Evolutionary conservation across 2,113 vertebrate species (phyloP).

Genomic region (Tragelaphus buxtoni): DNA sequence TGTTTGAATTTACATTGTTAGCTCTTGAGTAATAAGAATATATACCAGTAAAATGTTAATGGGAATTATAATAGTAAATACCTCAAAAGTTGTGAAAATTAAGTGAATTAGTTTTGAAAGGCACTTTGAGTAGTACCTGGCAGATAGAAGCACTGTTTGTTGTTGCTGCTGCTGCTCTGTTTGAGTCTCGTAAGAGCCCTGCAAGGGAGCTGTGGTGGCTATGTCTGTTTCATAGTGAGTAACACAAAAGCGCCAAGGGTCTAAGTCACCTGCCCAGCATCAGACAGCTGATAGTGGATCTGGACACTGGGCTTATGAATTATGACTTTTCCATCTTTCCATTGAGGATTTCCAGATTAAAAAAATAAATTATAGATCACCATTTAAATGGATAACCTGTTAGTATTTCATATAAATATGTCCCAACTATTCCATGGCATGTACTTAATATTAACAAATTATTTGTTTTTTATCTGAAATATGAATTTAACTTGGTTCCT

Average conservation of each 20-base stretch:
- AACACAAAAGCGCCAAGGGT: neutral
- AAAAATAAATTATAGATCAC: neutral
- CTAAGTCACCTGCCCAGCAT: neutral
- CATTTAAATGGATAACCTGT: neutral
- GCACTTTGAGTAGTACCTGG: neutral
- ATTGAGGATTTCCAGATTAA: neutral
- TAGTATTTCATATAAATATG: neutral
- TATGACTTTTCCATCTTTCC: neutral
- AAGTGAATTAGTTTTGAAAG: neutral
- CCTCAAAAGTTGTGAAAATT: too few species aligned
- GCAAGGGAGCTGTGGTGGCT: neutral
- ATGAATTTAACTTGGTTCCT: neutral
- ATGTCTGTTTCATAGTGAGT: neutral
- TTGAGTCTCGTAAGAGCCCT: neutral
- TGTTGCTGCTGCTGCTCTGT: neutral
- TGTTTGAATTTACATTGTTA: neutral
- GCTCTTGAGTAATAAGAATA: neutral
- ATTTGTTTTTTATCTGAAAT: neutral
- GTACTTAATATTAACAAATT: neutral
- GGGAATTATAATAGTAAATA: neutral
- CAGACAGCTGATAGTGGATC: neutral
- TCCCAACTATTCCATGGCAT: neutral
- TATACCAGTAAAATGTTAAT: neutral
- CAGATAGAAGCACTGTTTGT: accelerated
- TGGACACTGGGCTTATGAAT: neutral